Conservation (phyloP, 2,888 invertebrate genomes). For the Hyles lineata region DNA sequence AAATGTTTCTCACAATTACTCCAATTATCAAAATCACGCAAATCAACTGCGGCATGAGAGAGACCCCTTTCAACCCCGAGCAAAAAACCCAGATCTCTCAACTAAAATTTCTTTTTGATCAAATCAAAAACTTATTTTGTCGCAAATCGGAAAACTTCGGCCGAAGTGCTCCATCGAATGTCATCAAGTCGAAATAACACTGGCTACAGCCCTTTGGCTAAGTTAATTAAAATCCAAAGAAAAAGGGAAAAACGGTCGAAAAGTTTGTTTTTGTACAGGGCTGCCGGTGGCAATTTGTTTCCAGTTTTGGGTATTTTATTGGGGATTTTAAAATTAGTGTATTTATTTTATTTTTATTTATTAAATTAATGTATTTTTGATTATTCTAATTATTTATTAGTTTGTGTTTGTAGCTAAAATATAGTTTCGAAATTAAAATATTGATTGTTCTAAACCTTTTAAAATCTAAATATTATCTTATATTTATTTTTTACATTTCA, state of each 20-base stretch:
- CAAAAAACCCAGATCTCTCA: background rate
- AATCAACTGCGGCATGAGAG: background rate
- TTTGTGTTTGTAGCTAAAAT: background rate
- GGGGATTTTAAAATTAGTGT: background rate
- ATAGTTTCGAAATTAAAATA: too few relatives aligned
- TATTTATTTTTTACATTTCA: too few relatives aligned
- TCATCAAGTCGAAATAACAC: conserved; percentile 81
- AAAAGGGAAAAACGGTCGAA: conserved; percentile 47
- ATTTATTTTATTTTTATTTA: background rate
- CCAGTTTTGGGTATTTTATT: background rate
- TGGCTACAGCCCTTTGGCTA: conserved; percentile 64
- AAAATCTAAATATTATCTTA: too few relatives aligned
- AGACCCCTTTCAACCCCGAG: background rate
- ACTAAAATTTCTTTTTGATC: conserved; percentile 54
- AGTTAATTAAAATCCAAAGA: conserved; percentile 76
- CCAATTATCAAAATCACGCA: background rate
- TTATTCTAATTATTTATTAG: background rate
- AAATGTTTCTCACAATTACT: too few relatives aligned
- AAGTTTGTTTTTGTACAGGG: conserved; percentile 36
- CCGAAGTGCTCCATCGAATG: conserved; percentile 78
- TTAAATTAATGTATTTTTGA: too few relatives aligned
- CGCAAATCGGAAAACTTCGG: conserved; percentile 42
- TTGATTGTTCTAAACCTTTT: too few relatives aligned
- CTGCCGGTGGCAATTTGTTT: background rate
- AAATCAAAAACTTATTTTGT: conserved; percentile 63